Evolutionary conservation across 2,113 vertebrate genomes (phyloP), one percentile per base, ranked within the genome.

Genomic region (Pomatorhinus ruficollis): DNA sequence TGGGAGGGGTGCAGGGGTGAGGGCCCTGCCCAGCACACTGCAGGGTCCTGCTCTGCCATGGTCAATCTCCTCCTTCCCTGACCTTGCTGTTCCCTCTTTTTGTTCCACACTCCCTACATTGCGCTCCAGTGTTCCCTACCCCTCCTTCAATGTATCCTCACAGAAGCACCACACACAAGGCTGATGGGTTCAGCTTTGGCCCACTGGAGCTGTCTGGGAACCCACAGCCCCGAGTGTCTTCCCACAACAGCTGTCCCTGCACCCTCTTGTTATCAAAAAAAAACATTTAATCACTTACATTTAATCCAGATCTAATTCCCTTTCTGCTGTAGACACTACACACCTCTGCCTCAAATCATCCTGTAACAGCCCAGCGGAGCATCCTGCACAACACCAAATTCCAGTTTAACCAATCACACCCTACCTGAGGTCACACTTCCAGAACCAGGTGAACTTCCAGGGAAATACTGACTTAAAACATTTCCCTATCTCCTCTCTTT

Each of bases 331-430:
- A 63, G 31, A 70, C 17, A 70, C 31, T 15, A 8, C 17, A 61
- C n/a, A 35, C 5, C 39, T 83, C 65, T 35, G 44, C 42, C 33
- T 71, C 47, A 54, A 28, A 45, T 60, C 11, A 77, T 45, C 37
- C 49, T 1, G 0, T 10, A 45, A 19, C 23, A 85, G 64, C 30
- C 22, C 65, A 1, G 1, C 0, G 0, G 31, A 35, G 39, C 16
- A 45, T 12, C 33, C 71, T 44, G 59, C 53, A 60, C 7, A 30
- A 31, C 52, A 40, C 53, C 57, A 18, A 69, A 65, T 30, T 45
- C 61, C 44, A 60, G 30, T 64, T 88, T 60, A 72, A 77, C 40
- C 25, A 17, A 40, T 18, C 24, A 5, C 25, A 52, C 20, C 0
- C 1, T 18, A 40, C 50, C 12, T 25, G 39, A 89, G 40, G 49